Evolutionary conservation across 1,140 invertebrate genomes (phyloP).

Genomic region (Dreissena polymorpha): DNA sequence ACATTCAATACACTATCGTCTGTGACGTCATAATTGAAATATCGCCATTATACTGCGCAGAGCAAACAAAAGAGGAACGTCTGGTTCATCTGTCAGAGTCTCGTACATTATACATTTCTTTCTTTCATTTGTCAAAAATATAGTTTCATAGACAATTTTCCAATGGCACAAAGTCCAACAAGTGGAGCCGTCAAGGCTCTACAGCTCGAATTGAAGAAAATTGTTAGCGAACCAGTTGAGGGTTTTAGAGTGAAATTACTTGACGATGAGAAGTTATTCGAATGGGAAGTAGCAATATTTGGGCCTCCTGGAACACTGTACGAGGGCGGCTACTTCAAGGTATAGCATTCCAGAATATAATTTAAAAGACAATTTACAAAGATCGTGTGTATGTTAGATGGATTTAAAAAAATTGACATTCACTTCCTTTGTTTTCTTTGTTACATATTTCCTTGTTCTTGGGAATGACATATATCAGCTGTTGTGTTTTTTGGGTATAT

Average conservation of each 20-base stretch:
- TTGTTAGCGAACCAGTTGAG: constrained; percentile 99
- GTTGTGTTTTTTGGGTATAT: no score
- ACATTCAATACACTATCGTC: constrained; percentile 39
- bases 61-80: constrained; percentile 64
- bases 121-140: constrained; percentile 20
- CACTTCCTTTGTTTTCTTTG: no score
- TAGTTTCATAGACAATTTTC: constrained; percentile 45
- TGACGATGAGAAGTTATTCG: constrained; percentile 99
- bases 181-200: constrained; percentile 96
- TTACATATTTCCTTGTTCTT: no score
- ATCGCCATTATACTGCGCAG: constrained; percentile 69
- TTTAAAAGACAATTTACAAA: no score
- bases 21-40: constrained; percentile 66
- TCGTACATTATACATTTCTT: no score
- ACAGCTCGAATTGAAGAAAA: constrained; percentile 97
- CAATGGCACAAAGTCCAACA: constrained; percentile 84
- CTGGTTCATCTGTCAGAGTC: constrained; percentile 28
- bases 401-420: no score
- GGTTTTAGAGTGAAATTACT: constrained; percentile 98
- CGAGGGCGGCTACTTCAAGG: constrained; percentile 99
- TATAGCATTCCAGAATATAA: constrained; percentile 35
- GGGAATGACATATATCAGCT: no score
- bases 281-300: constrained; percentile 99
- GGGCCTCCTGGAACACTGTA: constrained; percentile 99
- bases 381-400: no score